phyloP scores from a whole-genome alignment of 2,888 invertebrate genomes.

The Aplocera efformata region DNA sequence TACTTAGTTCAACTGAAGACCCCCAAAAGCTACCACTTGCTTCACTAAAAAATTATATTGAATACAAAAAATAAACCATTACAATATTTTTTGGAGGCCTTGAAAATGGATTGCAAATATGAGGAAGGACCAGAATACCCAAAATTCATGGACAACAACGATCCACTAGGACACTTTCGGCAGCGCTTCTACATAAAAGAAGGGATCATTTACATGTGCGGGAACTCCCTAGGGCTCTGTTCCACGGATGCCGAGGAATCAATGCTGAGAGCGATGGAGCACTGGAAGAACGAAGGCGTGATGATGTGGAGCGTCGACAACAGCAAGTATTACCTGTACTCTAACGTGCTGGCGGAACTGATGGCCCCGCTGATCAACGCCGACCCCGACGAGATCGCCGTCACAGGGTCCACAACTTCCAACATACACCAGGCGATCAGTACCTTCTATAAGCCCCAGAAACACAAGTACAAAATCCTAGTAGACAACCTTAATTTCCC shows the following conservation, averaged over 20 bases:
- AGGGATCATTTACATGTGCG: slow-evolving; percentile 59
- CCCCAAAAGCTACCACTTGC: no score
- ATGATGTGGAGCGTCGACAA: slow-evolving; percentile 55
- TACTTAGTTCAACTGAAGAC: no score
- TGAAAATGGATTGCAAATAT: slow-evolving; percentile 41
- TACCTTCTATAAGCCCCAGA: slow-evolving; percentile 61
- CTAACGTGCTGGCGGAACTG: slow-evolving; percentile 44
- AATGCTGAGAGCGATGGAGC: slow-evolving; percentile 39
- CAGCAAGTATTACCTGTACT: slow-evolving; percentile 56
- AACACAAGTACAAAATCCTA: slow-evolving; percentile 55
- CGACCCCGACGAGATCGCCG: slow-evolving; percentile 50
- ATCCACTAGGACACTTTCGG: slow-evolving; percentile 50
- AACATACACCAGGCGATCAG: slow-evolving; percentile 62
- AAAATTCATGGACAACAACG: slow-evolving; percentile 54
- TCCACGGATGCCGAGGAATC: slow-evolving; percentile 57
- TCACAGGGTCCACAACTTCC: slow-evolving; percentile 52
- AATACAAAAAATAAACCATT: no score
- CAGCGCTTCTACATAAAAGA: slow-evolving; percentile 54
- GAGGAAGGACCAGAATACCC: slow-evolving; percentile 48
- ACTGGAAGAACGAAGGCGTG: slow-evolving; percentile 60
- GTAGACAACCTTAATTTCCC: slow-evolving; percentile 66
- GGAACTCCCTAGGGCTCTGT: slow-evolving; percentile 63
- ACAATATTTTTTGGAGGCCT: no score
- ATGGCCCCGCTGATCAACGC: slow-evolving; percentile 62
- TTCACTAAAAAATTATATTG: no score